These are phyloP conservation scores for Amphiura filiformis DNA, from an alignment of 35 echinoderm and acorn worm genomes.

Conservation along the genomic window DNA sequence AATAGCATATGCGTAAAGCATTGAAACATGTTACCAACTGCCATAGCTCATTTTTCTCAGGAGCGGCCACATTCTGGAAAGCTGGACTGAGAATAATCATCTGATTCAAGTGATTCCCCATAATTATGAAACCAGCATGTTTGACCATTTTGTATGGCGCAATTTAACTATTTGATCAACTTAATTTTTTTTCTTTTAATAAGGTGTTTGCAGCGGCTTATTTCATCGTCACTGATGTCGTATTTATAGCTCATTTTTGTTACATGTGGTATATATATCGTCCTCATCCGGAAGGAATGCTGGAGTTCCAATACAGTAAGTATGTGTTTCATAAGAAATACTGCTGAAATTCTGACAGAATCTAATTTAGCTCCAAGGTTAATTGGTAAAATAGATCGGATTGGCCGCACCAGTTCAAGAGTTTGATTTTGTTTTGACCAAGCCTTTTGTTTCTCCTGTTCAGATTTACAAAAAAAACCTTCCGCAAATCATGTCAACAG, in stretches of 20 bases:
- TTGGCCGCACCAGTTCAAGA: background rate
- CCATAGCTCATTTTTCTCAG: too few species aligned
- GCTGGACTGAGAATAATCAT: background rate
- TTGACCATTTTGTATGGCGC: too few species aligned
- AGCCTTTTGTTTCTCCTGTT: too few species aligned
- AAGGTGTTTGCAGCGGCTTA: conserved; percentile 7
- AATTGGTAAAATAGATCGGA: background rate
- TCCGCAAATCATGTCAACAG: too few species aligned
- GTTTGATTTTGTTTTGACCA: background rate
- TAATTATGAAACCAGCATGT: too few species aligned
- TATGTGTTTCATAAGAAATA: too few species aligned
- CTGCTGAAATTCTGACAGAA: background rate
- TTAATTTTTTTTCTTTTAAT: background rate
- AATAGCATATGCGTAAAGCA: too few species aligned
- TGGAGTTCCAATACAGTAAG: conserved; percentile 21
- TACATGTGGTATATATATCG: background rate
- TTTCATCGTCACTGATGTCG: conserved; percentile 5
- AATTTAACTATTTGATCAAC: background rate
- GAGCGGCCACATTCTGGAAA: too few species aligned
- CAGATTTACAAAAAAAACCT: too few species aligned
- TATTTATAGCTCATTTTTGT: background rate
- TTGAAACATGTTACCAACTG: too few species aligned
- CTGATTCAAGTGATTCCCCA: background rate
- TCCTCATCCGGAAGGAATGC: background rate
- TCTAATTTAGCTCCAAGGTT: background rate